Conservation (phyloP, 2,888 invertebrate genomes). For the Automeris io region DNA sequence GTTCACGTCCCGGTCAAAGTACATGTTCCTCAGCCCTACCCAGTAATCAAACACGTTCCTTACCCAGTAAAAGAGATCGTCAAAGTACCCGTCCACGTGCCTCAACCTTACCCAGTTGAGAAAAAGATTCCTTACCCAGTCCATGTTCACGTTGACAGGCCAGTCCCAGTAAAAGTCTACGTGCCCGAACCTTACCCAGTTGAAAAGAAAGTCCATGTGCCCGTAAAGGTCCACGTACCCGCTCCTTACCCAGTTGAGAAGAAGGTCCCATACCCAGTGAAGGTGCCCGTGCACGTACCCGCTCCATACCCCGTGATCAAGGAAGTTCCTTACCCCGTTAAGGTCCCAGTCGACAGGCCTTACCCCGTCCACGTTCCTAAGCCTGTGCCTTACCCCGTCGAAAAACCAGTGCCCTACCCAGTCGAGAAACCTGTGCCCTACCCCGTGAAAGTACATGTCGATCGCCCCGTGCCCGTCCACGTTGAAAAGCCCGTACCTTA, state of each 20-base stretch:
- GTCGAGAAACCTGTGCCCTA: slow-evolving; percentile 78
- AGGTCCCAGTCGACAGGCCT: slow-evolving; percentile 80
- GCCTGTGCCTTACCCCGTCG: slow-evolving; percentile 78
- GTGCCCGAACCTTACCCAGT: slow-evolving; percentile 78
- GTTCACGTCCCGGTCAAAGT: slow-evolving; percentile 80
- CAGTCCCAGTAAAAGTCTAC: slow-evolving; percentile 69
- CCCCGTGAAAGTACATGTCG: slow-evolving; percentile 79
- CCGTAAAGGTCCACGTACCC: slow-evolving; percentile 82
- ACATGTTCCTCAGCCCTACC: slow-evolving; percentile 82
- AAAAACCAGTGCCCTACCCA: slow-evolving; percentile 77
- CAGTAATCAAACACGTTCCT: slow-evolving; percentile 80
- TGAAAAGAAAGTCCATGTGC: slow-evolving; percentile 79
- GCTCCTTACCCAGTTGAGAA: slow-evolving; percentile 83
- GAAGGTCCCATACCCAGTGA: slow-evolving; percentile 80
- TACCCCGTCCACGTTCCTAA: slow-evolving; percentile 80
- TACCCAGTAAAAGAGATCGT: slow-evolving; percentile 80
- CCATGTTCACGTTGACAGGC: slow-evolving; percentile 71
- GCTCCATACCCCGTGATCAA: slow-evolving; percentile 80
- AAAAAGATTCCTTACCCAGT: slow-evolving; percentile 76
- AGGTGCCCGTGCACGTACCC: slow-evolving; percentile 78
- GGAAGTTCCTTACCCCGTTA: slow-evolving; percentile 77
- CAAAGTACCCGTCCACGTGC: slow-evolving; percentile 79
- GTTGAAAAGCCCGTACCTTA: slow-evolving; percentile 64
- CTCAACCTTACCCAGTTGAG: slow-evolving; percentile 83
- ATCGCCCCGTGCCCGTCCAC: slow-evolving; percentile 72